These are phyloP conservation scores for Eufriesea mexicana DNA, from an alignment of 1,140 invertebrate species.

Conservation along the genomic window DNA sequence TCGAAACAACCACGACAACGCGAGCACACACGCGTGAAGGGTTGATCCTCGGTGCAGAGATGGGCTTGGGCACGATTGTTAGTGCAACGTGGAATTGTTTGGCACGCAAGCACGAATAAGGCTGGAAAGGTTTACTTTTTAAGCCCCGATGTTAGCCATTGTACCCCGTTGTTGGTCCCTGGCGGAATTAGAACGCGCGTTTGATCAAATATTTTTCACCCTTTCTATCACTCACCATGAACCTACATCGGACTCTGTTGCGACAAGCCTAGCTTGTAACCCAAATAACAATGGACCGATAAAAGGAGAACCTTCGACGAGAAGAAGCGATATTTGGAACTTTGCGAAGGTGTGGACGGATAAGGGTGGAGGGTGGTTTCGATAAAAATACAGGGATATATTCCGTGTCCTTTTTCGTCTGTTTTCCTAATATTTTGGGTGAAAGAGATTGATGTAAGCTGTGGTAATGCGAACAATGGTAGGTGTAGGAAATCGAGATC, in stretches of 20 bases:
- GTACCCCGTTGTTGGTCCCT: neutral
- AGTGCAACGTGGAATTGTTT: conserved; percentile 26
- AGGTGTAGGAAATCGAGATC: too few relatives aligned
- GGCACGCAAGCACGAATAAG: neutral
- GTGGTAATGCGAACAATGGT: too few relatives aligned
- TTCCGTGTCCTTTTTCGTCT: too few relatives aligned
- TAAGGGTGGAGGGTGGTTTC: too few relatives aligned
- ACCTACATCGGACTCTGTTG: neutral
- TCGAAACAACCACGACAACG: conserved; percentile 28
- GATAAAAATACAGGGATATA: too few relatives aligned
- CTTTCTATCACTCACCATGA: too few relatives aligned
- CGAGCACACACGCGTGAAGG: neutral
- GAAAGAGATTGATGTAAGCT: too few relatives aligned
- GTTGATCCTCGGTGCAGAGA: conserved; percentile 14
- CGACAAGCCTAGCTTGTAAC: neutral
- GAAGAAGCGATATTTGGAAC: too few relatives aligned
- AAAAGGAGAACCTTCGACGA: too few relatives aligned
- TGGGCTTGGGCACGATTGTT: conserved; percentile 34
- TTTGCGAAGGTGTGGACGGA: too few relatives aligned
- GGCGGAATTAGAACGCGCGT: conserved; percentile 17
- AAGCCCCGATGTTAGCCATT: neutral
- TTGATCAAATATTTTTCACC: conserved; percentile 17
- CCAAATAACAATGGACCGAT: neutral
- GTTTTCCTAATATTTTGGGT: too few relatives aligned
- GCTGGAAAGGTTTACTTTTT: neutral